Evolutionary conservation across 2,888 invertebrate species (phyloP).

Genomic region (Gryllus longicercus): DNA sequence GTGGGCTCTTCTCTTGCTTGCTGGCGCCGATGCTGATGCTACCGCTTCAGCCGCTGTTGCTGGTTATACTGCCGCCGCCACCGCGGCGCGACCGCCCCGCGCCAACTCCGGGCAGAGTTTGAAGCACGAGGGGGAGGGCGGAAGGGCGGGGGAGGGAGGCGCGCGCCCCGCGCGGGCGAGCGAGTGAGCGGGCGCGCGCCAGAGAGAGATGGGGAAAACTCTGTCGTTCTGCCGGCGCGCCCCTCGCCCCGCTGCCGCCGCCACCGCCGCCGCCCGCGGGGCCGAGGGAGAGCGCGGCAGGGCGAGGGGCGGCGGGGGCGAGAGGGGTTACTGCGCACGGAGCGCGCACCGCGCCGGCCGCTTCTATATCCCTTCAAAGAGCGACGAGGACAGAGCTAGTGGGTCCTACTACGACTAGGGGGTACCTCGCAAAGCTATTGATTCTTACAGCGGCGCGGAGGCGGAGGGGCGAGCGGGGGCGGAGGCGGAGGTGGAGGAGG

Average conservation of each 20-base stretch:
- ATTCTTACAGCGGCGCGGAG: constrained; percentile 17
- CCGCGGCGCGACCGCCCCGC: neutral
- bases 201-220: constrained; percentile 4
- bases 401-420: constrained; percentile 17
- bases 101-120: neutral
- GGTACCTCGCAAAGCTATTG: constrained; percentile 17
- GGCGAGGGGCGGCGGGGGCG: neutral
- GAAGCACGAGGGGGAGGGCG: constrained; percentile 20
- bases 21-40: constrained; percentile 25
- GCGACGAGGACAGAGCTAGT: constrained; percentile 7
- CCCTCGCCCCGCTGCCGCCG: neutral
- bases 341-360: neutral
- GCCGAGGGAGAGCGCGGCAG: constrained; percentile 7
- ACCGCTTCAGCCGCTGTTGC: constrained; percentile 19
- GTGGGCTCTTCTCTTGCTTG: constrained; percentile 25
- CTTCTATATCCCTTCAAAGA: constrained; percentile 17
- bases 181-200: neutral
- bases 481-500: neutral
- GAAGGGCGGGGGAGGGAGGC: constrained; percentile 4
- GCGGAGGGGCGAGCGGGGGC: neutral
- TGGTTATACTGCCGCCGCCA: constrained; percentile 19
- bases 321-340: constrained; percentile 17
- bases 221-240: neutral
- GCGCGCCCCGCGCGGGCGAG: constrained; percentile 9
- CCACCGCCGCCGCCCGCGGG: neutral